A percentile compares a stretch with the other conserved stretches of the same genome.
Evolutionary conservation across 2,797 vertebrate species (phyloP).

Genomic region (Crax fasciolata): DNA sequence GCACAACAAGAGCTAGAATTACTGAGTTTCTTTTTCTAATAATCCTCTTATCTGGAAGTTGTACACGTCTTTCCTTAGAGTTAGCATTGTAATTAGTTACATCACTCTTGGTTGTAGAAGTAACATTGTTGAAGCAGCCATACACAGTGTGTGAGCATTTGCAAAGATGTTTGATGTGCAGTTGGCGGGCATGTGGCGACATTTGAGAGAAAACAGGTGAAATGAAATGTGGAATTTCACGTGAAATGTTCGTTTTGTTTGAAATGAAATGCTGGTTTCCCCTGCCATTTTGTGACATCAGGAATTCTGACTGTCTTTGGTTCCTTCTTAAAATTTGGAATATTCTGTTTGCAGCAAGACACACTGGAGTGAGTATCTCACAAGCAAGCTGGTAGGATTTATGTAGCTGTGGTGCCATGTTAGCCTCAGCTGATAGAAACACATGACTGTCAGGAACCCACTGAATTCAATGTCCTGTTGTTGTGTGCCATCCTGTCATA

Average conservation of each 20-base stretch:
- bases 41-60: background rate
- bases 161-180: background rate
- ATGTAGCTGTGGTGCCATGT: background rate
- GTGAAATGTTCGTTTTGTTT: background rate
- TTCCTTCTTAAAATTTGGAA: background rate
- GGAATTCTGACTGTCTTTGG: background rate
- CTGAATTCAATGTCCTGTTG: background rate
- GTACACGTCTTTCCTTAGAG: background rate
- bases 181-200: background rate
- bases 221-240: background rate
- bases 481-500: background rate
- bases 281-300: background rate
- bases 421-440: background rate
- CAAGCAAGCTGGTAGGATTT: background rate
- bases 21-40: background rate
- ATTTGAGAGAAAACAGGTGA: background rate
- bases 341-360: background rate
- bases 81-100: background rate
- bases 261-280: background rate
- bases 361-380: background rate
- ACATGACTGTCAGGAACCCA: background rate
- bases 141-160: background rate
- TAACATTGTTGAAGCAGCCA: background rate
- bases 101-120: background rate
- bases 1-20: background rate